A percentile compares a stretch with the other conserved stretches of the same genome.
phyloP scores from a whole-genome alignment of 2,888 invertebrate species.

The Anarsia innoxiella region DNA sequence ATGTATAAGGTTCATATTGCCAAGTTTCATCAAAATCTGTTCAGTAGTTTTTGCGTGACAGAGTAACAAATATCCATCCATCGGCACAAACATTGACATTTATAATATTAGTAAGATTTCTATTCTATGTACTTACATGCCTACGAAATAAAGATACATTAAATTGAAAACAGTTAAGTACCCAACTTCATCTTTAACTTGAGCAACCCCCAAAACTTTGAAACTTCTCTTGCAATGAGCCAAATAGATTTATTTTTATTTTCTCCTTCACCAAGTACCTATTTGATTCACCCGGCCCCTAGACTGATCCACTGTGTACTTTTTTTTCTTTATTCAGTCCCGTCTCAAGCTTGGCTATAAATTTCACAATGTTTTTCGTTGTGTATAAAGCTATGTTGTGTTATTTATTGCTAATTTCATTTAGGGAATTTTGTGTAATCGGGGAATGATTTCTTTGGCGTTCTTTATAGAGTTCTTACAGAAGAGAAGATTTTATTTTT shows the following conservation, averaged over 20 bases:
- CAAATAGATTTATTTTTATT: conserved; percentile 18
- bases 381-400: conserved; percentile 27
- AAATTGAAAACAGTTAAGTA: background rate
- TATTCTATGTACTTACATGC: background rate
- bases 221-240: conserved; percentile 16
- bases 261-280: conserved; percentile 47
- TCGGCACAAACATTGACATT: too few relatives aligned
- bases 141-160: background rate
- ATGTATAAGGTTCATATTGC: too few relatives aligned
- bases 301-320: conserved; percentile 53
- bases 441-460: too few relatives aligned
- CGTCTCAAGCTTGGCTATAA: conserved; percentile 50
- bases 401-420: conserved; percentile 54
- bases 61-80: background rate
- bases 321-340: conserved; percentile 34
- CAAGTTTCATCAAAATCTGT: background rate
- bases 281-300: conserved; percentile 48
- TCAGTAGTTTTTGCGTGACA: background rate
- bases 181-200: background rate
- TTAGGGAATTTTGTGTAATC: too few relatives aligned
- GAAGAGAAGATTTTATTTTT: too few relatives aligned
- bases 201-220: conserved; percentile 15
- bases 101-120: too few relatives aligned
- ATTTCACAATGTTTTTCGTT: conserved; percentile 49
- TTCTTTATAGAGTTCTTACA: too few relatives aligned